Evolutionary conservation across 2,888 invertebrate species (phyloP).

Genomic region (Perdita meconis): DNA sequence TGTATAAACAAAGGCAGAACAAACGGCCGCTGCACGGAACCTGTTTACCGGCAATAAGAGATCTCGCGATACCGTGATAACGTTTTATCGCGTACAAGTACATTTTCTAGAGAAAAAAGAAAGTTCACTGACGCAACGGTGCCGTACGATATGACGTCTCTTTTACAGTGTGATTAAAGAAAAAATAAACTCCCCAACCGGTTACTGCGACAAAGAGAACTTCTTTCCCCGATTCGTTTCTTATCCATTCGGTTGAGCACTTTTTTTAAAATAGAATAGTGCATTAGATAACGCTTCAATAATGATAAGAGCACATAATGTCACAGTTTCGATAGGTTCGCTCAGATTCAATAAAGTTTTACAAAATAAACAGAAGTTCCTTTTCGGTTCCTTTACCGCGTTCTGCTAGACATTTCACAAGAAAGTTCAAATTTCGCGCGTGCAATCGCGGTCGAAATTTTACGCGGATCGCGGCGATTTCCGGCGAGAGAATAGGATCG

Average conservation of each 20-base stretch:
- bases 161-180: not conserved
- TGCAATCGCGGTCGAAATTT: slow-evolving; percentile 17
- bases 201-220: not conserved
- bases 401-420: not conserved
- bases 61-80: slow-evolving; percentile 56
- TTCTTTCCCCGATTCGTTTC: not conserved
- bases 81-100: slow-evolving; percentile 25
- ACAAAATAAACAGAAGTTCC: too few relatives aligned
- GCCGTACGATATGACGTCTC: slow-evolving; percentile 8
- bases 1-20: slow-evolving; percentile 31
- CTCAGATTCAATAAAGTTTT: too few relatives aligned
- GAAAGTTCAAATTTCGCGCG: not conserved
- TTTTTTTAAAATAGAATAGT: too few relatives aligned
- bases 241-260: too few relatives aligned
- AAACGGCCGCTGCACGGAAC: slow-evolving; percentile 24
- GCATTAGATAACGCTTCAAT: too few relatives aligned
- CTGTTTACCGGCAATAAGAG: slow-evolving; percentile 23
- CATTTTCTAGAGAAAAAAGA: slow-evolving; percentile 1
- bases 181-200: not conserved
- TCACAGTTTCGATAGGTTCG: too few relatives aligned
- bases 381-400: too few relatives aligned
- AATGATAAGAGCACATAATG: too few relatives aligned
- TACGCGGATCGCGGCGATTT: slow-evolving; percentile 10
- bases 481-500: not conserved
- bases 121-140: slow-evolving; percentile 26